phyloP scores from a whole-genome alignment of 2,113 vertebrate species.

The Chaetodon trifascialis region DNA sequence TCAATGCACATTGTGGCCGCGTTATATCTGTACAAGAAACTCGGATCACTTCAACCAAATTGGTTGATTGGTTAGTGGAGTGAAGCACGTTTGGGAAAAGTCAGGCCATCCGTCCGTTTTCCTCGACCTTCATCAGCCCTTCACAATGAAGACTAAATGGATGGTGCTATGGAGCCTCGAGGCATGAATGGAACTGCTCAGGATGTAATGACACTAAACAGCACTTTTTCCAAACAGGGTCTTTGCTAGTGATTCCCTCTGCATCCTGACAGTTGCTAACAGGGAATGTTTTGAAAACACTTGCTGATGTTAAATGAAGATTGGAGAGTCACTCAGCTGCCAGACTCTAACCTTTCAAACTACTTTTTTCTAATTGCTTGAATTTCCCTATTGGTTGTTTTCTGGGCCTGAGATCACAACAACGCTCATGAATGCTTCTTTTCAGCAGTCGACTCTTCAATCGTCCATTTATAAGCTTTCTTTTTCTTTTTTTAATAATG shows the following conservation, averaged over 20 bases:
- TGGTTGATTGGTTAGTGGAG: conserved; percentile 17
- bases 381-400: background rate
- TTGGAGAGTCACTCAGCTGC: background rate
- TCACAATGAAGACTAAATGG: conserved; percentile 55
- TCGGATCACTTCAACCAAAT: conserved; percentile 23
- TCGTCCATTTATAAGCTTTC: background rate
- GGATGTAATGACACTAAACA: conserved; percentile 64
- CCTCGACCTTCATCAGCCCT: conserved; percentile 54
- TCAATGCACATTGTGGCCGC: conserved; percentile 40
- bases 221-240: conserved; percentile 36
- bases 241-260: conserved; percentile 23
- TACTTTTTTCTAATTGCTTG: background rate
- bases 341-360: background rate
- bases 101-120: conserved; percentile 42
- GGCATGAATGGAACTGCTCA: conserved; percentile 51
- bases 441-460: background rate
- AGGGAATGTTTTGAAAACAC: background rate
- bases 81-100: conserved; percentile 32
- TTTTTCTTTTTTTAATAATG: too few relatives aligned
- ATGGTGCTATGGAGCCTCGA: conserved; percentile 37
- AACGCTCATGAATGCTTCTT: background rate
- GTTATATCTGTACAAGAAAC: conserved; percentile 30
- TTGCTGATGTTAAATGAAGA: background rate
- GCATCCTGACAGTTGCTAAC: background rate
- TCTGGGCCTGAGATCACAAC: background rate